These are phyloP conservation scores for Shargacucullia verbasci DNA, from an alignment of 2,888 invertebrate species.

Conservation along the genomic window DNA sequence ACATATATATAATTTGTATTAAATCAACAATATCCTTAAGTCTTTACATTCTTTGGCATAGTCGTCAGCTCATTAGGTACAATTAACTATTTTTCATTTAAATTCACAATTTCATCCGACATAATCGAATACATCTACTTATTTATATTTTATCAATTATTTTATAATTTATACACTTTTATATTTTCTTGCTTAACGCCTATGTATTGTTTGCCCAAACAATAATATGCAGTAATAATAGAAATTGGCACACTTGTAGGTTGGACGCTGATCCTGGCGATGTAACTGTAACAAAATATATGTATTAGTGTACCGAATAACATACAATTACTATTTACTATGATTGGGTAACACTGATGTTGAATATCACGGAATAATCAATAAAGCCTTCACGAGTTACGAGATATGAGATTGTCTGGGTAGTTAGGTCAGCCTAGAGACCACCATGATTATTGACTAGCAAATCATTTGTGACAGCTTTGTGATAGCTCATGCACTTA, in stretches of 20 bases:
- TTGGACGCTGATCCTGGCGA: slow-evolving; percentile 82
- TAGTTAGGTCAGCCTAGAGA: no score
- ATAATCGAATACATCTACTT: slow-evolving; percentile 78
- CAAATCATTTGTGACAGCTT: no score
- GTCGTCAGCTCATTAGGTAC: slow-evolving; percentile 79
- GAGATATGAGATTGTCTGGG: no score
- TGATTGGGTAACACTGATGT: no score
- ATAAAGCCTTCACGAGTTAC: no score
- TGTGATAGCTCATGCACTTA: no score
- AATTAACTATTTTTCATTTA: slow-evolving; percentile 69
- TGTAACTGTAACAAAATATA: slow-evolving; percentile 78
- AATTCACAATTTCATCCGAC: slow-evolving; percentile 78
- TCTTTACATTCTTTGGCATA: slow-evolving; percentile 88
- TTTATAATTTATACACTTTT: slow-evolving; percentile 63
- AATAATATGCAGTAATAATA: slow-evolving; percentile 75
- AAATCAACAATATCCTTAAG: slow-evolving; percentile 88
- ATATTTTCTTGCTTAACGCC: slow-evolving; percentile 46
- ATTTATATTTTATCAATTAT: slow-evolving; percentile 66
- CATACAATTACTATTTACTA: no score
- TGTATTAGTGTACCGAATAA: background rate
- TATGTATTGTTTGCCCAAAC: slow-evolving; percentile 82
- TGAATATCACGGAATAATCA: no score
- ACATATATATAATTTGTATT: slow-evolving; percentile 88
- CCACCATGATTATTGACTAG: no score
- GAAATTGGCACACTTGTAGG: slow-evolving; percentile 78